These are phyloP conservation scores for Oeneis ivallda DNA, from an alignment of 2,888 invertebrate species.

Conservation along the genomic window DNA sequence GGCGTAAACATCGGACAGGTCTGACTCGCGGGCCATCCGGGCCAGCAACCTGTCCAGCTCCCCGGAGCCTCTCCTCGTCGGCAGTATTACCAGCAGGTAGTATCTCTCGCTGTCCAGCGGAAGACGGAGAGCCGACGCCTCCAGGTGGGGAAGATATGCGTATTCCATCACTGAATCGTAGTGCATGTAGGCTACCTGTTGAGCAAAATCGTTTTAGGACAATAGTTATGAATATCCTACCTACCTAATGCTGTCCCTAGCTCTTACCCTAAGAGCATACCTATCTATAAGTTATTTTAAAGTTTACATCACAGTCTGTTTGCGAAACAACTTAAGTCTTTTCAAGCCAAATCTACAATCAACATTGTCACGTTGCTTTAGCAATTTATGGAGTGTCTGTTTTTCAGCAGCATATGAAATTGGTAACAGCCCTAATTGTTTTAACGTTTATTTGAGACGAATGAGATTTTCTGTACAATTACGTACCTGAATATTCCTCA, in stretches of 20 bases:
- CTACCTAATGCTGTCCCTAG: too few relatives aligned
- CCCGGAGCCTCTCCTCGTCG: slow-evolving; percentile 83
- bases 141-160: slow-evolving; percentile 86
- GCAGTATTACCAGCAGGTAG: slow-evolving; percentile 88
- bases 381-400: too few relatives aligned
- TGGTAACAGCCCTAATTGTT: too few relatives aligned
- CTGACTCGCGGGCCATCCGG: slow-evolving; percentile 83
- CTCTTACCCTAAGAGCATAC: too few relatives aligned
- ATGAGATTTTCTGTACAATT: neutral
- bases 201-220: neutral
- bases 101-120: slow-evolving; percentile 91
- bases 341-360: too few relatives aligned
- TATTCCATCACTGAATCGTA: slow-evolving; percentile 90
- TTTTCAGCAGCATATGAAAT: too few relatives aligned
- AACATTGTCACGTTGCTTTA: too few relatives aligned
- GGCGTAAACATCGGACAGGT: slow-evolving; percentile 85
- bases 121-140: slow-evolving; percentile 87
- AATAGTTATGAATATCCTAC: neutral
- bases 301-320: too few relatives aligned
- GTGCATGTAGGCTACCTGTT: slow-evolving; percentile 85
- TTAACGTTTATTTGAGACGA: neutral
- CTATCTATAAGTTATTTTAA: too few relatives aligned
- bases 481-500: slow-evolving; percentile 69
- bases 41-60: slow-evolving; percentile 84
- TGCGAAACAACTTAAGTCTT: too few relatives aligned